Percentiles rank a stretch among this genome's conserved stretches.
Evolutionary conservation across 2,113 vertebrate species (phyloP).

Genomic region (Accipiter virgatus): DNA sequence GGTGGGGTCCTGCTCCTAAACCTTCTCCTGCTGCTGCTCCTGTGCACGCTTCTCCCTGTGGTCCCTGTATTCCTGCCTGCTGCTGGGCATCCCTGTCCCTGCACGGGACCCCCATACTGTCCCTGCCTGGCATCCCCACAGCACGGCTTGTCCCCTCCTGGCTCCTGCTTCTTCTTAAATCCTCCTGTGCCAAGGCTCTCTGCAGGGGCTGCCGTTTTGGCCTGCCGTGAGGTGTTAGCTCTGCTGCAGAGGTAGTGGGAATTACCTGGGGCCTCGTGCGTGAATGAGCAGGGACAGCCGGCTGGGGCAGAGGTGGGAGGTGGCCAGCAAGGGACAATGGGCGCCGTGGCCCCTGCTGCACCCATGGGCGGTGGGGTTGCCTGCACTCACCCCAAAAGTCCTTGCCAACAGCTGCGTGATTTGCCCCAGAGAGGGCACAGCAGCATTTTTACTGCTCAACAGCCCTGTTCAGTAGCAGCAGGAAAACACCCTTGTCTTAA

Average conservation of each 20-base stretch:
- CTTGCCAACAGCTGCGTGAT: not conserved
- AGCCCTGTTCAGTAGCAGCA: not conserved
- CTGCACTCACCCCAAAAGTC: not conserved
- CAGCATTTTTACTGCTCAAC: not conserved
- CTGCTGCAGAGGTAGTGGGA: not conserved
- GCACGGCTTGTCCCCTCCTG: not conserved
- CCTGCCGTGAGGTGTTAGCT: rapidly evolving
- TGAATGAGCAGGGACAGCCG: not conserved
- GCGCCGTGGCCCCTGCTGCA: not conserved
- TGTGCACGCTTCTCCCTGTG: rapidly evolving
- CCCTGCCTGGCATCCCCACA: not conserved
- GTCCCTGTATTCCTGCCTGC: not conserved
- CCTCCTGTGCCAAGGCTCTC: rapidly evolving
- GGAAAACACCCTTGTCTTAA: not conserved
- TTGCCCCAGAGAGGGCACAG: not conserved
- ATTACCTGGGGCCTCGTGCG: not conserved
- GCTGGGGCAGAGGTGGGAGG: not conserved
- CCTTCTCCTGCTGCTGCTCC: not conserved
- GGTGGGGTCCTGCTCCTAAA: not conserved
- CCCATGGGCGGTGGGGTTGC: not conserved
- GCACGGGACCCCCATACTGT: rapidly evolving
- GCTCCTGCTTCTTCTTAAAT: not conserved
- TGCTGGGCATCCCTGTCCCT: not conserved
- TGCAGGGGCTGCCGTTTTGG: not conserved
- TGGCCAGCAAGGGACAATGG: rapidly evolving